Percentiles rank a stretch among this genome's conserved stretches.
phyloP scores from a whole-genome alignment of 2,888 invertebrate species.

The Tachina fera region DNA sequence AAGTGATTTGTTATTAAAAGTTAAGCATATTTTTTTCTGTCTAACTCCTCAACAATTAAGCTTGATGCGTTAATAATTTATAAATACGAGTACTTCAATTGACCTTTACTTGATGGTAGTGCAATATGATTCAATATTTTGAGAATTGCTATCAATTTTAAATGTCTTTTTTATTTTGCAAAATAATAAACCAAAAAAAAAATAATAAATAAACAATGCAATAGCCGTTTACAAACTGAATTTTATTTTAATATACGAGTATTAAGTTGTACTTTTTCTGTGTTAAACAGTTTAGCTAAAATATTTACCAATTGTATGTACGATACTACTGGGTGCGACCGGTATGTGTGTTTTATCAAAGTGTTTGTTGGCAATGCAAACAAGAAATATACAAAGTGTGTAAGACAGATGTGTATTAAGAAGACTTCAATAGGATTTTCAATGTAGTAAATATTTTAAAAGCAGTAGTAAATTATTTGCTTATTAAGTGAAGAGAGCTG shows the following conservation, averaged over 20 bases:
- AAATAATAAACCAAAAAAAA: constrained; percentile 38
- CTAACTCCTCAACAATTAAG: constrained; percentile 33
- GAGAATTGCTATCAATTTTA: constrained; percentile 44
- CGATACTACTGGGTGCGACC: background rate
- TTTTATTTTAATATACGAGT: constrained; percentile 32
- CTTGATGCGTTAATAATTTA: constrained; percentile 52
- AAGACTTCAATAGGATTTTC: no score
- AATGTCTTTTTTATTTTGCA: constrained; percentile 27
- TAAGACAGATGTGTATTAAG: no score
- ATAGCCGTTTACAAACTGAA: constrained; percentile 24
- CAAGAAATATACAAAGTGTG: background rate
- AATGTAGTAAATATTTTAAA: no score
- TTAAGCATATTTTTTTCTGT: constrained; percentile 1
- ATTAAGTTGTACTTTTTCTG: constrained; percentile 23
- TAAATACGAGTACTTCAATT: constrained; percentile 32
- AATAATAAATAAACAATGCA: constrained; percentile 36
- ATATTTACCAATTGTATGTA: constrained; percentile 26
- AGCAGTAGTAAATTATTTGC: no score
- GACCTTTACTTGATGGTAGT: constrained; percentile 49
- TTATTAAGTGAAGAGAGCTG: no score
- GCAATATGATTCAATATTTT: constrained; percentile 32
- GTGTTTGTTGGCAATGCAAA: background rate
- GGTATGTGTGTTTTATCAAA: background rate
- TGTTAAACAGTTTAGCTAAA: constrained; percentile 41
- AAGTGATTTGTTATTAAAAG: background rate